These are phyloP conservation scores for Lasioglossum lativentre DNA, from an alignment of 2,888 invertebrate genomes.

Conservation along the genomic window DNA sequence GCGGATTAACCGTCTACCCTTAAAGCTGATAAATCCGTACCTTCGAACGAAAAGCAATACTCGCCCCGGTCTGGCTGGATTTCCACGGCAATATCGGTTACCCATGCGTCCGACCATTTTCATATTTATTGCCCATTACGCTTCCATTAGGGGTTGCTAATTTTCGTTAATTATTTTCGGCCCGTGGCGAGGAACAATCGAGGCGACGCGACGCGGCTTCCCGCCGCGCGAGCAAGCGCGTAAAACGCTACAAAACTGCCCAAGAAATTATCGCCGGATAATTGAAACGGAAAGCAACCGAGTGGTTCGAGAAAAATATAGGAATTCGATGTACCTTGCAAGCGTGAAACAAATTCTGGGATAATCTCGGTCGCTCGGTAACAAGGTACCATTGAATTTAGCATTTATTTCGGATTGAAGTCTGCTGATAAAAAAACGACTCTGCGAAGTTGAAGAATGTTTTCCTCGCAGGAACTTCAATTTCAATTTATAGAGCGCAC, in stretches of 20 bases:
- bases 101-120: constrained; percentile 12
- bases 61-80: background rate
- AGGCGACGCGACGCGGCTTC: background rate
- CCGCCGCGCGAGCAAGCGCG: background rate
- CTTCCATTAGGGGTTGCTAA: constrained; percentile 27
- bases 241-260: background rate
- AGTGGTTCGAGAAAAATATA: background rate
- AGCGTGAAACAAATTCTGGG: background rate
- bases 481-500: too few species aligned
- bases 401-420: background rate
- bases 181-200: constrained; percentile 14
- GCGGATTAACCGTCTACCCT: background rate
- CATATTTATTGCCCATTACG: constrained; percentile 39
- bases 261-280: background rate
- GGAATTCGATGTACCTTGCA: background rate
- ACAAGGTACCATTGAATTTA: background rate
- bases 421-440: background rate
- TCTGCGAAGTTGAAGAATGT: background rate
- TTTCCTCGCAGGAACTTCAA: too few species aligned
- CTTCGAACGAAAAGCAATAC: background rate
- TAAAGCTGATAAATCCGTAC: constrained; percentile 25
- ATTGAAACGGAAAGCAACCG: background rate
- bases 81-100: constrained; percentile 18
- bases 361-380: background rate
- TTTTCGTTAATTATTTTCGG: constrained; percentile 50